Evolutionary conservation across 2,888 invertebrate genomes (phyloP), one percentile per base, ranked within the genome.

Genomic region (Cephus spinipes): DNA sequence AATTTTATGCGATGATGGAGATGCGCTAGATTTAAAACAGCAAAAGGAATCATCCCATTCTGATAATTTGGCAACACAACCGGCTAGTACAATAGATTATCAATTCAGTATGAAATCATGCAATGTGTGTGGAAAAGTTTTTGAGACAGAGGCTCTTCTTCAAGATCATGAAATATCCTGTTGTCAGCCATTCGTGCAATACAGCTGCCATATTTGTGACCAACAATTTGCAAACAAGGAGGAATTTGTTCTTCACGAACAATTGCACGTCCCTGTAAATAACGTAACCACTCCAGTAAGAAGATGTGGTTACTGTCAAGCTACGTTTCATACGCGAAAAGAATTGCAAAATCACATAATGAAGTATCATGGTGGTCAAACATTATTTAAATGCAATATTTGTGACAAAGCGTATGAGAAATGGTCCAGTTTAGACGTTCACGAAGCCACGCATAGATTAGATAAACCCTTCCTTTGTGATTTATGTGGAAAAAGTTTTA

Each of bases 401-500:
- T 91, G 90, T 73, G 86, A 88, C 32, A 88, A 86, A 82, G 81
- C 83, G 12, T 90, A 88, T 55, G 86, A 85, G 32, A 89, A 88
- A 76, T 87, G 88, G 85, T 85, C 88, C 9, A 88, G 89, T 74
- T 83, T 90, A 36, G 89, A 89, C 78, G 86, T 91, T 75, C 90
- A 90, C 76, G 87, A 87, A 76, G 89, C 89, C 9, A 90, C 90
- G 35, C 90, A 89, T 69, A 83, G 87, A 76, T 73, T 79, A n/a
- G 89, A 89, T 35, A 89, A 87, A 74, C 89, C 90, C 0, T 90
- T 87, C 76, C 81, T 91, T 0, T 91, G 91, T 78, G 90, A 91
- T 83, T 74, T 89, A n/a, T 91, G 91, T 79, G 91, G 91, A 0
- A 91, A 90, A 80, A 87, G 88, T 71, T 91, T 91, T 76, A 91